A percentile compares a stretch with the other conserved stretches of the same genome.
Evolutionary conservation across 1,140 invertebrate genomes (phyloP).

Genomic region (Lutraria rhynchaena): DNA sequence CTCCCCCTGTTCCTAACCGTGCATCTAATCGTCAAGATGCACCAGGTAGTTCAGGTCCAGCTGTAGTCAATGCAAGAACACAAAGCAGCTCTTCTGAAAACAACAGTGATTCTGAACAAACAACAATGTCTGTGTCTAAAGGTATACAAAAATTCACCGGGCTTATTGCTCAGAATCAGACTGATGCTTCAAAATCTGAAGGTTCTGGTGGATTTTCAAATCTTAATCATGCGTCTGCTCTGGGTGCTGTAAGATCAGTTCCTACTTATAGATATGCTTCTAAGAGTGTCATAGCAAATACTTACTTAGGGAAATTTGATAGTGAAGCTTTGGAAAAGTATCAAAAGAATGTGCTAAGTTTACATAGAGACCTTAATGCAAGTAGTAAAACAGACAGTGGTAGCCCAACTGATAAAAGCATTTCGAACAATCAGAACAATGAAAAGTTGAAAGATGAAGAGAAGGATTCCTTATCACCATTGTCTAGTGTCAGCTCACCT

Average conservation of each 20-base stretch:
- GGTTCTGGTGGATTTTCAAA: conserved; percentile 55
- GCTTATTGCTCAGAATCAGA: conserved; percentile 41
- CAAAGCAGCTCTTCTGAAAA: conserved; percentile 41
- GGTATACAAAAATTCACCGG: conserved; percentile 55
- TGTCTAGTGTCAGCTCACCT: conserved; percentile 55
- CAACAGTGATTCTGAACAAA: conserved; percentile 52
- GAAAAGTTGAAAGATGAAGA: conserved; percentile 39
- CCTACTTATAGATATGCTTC: conserved; percentile 80
- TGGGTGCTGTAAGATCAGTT: conserved; percentile 15
- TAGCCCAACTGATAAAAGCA: conserved; percentile 1
- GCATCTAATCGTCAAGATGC: conserved; percentile 11
- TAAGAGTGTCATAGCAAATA: conserved; percentile 81
- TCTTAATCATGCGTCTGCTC: conserved; percentile 53
- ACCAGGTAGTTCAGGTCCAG: conserved; percentile 6
- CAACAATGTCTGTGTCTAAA: conserved; percentile 51
- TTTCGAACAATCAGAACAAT: background rate
- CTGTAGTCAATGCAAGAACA: background rate
- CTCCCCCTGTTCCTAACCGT: conserved; percentile 51
- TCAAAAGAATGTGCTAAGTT: conserved; percentile 67
- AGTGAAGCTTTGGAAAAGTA: conserved; percentile 75
- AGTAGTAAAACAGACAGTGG: background rate
- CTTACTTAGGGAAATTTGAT: conserved; percentile 78
- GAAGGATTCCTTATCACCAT: conserved; percentile 54
- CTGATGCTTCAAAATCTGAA: conserved; percentile 30
- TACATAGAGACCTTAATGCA: conserved; percentile 43